Evolutionary conservation across 2,113 vertebrate genomes (phyloP), one percentile per base, ranked within the genome.

Genomic region (Xenopus borealis): DNA sequence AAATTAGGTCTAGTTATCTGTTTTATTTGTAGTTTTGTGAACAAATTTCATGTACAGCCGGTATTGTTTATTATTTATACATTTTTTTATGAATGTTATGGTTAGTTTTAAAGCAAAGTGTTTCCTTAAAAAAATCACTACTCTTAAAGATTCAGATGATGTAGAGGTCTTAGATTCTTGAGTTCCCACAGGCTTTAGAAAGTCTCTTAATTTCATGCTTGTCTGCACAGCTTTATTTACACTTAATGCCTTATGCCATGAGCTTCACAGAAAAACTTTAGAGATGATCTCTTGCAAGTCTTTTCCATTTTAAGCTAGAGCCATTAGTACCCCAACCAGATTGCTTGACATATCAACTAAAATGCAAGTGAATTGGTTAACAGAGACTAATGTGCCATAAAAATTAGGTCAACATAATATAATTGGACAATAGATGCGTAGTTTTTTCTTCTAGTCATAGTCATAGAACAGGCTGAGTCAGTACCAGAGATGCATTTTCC

Each of bases 201-300:
- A 87, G 81, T 83, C 83, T 91, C 86, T 87, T 87, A 88, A 91
- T 92, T 92, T 92, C 89, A 90, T 80, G 88, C 86, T 87, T 91
- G 85, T 80, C 69, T 88, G 89, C 81, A 85, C 83, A 87, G 82
- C 81, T 88, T 88, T 88, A 92, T 87, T 89, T 89, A 86, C 86
- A 86, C 73, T 87, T 83, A 89, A 86, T 82, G 85, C 73, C 85
- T 81, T 83, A 79, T 82, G 81, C 81, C 84, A 64, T 72, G 75
- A 78, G 79, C 80, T 88, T 83, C 67, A 83, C 78, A 86, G 82
- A 76, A 90, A 91, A 78, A 84, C 61, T 80, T 83, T 20, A 50
- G 83, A 74, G 81, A 84, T 72, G 85, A 87, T 80, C 84, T 72
- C 64, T 79, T 82, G 83, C 79, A 84, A 85, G 84, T 81, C 74